Evolutionary conservation across 2,113 vertebrate genomes (phyloP).

Genomic region (Oreochromis spilurus): DNA sequence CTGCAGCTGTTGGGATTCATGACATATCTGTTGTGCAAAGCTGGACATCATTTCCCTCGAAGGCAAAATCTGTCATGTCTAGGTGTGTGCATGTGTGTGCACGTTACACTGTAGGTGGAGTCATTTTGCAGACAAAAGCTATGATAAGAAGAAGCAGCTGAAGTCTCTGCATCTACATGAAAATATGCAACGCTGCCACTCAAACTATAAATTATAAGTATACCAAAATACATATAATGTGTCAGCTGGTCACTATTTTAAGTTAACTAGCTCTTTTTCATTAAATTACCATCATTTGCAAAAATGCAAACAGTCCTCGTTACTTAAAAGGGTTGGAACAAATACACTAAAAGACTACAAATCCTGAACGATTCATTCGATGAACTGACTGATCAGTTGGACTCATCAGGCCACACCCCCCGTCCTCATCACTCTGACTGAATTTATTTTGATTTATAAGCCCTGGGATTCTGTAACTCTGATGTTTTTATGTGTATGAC

Average conservation of each 20-base stretch:
- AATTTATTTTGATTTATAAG: not conserved
- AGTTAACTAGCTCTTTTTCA: not conserved
- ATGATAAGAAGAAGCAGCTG: not conserved
- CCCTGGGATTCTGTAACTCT: not conserved
- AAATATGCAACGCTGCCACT: not conserved
- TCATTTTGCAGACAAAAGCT: not conserved
- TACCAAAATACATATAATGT: not conserved
- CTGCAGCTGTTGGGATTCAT: not conserved
- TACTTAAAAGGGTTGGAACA: not conserved
- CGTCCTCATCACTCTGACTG: not conserved
- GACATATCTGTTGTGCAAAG: not conserved
- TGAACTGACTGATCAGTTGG: not conserved
- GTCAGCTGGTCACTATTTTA: not conserved
- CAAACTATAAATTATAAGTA: not conserved
- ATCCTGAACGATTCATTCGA: not conserved
- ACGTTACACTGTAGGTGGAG: not conserved
- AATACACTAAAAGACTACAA: not conserved
- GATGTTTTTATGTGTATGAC: not conserved
- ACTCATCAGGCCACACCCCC: not conserved
- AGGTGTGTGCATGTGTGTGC: not conserved
- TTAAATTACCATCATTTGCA: not conserved
- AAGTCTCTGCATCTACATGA: not conserved
- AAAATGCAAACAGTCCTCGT: not conserved
- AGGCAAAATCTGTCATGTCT: not conserved
- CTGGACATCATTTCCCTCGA: not conserved